A percentile compares a stretch with the other conserved stretches of the same genome.
Evolutionary conservation across 2,113 vertebrate genomes (phyloP).

Genomic region (Arenaria interpres): DNA sequence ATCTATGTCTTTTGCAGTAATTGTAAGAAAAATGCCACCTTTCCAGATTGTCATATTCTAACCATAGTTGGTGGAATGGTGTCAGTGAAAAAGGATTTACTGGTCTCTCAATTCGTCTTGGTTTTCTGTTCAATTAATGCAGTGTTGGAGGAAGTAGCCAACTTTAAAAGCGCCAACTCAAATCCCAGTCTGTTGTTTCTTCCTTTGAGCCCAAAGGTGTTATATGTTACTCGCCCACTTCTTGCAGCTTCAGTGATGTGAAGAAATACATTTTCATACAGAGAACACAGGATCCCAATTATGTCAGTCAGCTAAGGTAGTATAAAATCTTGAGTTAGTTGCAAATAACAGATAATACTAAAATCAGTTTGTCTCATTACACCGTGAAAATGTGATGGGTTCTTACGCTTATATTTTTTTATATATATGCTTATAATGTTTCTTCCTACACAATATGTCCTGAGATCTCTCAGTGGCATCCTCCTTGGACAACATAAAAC

Average conservation of each 20-base stretch:
- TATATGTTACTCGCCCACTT: background rate
- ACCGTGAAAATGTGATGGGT: background rate
- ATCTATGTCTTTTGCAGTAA: background rate
- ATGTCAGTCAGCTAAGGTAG: background rate
- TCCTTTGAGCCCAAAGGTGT: conserved; percentile 11
- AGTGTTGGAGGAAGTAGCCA: background rate
- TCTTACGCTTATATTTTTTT: background rate
- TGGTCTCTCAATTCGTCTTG: background rate
- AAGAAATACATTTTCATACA: background rate
- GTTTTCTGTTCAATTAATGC: conserved; percentile 35
- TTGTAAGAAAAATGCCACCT: background rate
- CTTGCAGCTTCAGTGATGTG: background rate
- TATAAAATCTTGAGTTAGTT: background rate
- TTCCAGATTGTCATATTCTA: background rate
- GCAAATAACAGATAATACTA: background rate
- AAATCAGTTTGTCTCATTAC: background rate
- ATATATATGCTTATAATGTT: background rate
- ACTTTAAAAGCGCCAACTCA: background rate
- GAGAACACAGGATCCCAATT: background rate
- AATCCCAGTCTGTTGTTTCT: conserved; percentile 22
- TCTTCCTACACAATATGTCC: background rate
- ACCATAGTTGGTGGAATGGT: background rate
- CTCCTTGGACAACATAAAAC: background rate
- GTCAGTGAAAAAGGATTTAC: background rate
- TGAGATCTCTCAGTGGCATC: background rate